These are phyloP conservation scores for Macropus fuliginosus DNA, from an alignment of 2,797 vertebrate species.

Conservation along the genomic window DNA sequence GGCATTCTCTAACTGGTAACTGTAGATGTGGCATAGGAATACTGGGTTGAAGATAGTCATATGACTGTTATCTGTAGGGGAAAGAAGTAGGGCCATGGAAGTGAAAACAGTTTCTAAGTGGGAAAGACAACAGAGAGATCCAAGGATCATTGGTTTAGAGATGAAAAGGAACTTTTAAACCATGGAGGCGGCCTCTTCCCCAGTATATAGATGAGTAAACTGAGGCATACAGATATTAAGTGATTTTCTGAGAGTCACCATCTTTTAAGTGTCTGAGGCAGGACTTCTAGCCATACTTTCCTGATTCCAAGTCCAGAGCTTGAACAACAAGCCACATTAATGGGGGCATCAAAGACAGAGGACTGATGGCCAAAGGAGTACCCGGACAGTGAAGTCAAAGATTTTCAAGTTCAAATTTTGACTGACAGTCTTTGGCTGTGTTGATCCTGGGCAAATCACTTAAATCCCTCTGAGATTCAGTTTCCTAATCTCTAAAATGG, in stretches of 20 bases:
- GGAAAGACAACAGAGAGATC: neutral
- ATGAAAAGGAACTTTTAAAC: neutral
- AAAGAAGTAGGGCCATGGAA: neutral
- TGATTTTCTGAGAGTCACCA: neutral
- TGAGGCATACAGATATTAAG: neutral
- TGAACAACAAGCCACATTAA: neutral
- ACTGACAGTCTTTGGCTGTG: neutral
- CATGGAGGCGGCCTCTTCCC: neutral
- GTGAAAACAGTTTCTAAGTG: neutral
- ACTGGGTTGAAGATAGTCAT: neutral
- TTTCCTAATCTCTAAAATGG: neutral
- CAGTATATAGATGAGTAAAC: neutral
- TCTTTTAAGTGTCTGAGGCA: neutral
- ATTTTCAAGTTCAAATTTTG: neutral
- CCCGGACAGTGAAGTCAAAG: neutral
- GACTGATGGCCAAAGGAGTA: neutral
- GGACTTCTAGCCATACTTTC: neutral
- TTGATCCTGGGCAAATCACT: neutral
- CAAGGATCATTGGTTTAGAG: neutral
- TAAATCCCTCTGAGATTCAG: neutral
- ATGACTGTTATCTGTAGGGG: neutral
- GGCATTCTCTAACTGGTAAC: neutral
- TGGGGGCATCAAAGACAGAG: neutral
- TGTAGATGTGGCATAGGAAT: neutral
- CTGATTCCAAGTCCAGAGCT: neutral